Evolutionary conservation across 2,797 vertebrate genomes (phyloP).

Genomic region (Enteromius viviparus): DNA sequence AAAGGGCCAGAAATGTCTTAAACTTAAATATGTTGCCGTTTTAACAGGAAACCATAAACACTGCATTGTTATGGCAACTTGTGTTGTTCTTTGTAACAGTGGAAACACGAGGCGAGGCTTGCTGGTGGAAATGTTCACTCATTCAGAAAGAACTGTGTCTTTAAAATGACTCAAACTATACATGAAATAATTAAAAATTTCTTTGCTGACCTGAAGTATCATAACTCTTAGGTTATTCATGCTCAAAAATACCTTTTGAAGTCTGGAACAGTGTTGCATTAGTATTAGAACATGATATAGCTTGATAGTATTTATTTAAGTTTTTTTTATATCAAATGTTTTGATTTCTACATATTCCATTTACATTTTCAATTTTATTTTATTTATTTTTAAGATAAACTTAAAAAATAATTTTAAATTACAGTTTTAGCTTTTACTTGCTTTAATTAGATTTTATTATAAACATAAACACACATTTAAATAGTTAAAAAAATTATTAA

Average conservation of each 20-base stretch:
- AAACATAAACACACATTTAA: neutral
- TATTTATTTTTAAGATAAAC: neutral
- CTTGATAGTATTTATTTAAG: neutral
- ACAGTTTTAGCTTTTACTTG: neutral
- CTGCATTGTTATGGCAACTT: conserved; percentile 70
- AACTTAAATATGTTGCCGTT: conserved; percentile 44
- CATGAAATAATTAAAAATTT: conserved; percentile 10
- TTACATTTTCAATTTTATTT: neutral
- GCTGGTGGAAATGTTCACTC: conserved; percentile 57
- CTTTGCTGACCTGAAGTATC: neutral
- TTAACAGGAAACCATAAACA: conserved; percentile 71
- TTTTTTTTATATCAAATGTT: neutral
- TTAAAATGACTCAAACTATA: conserved; percentile 33
- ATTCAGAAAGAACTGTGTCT: conserved; percentile 34
- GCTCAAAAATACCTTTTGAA: neutral
- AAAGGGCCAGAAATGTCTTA: conserved; percentile 23
- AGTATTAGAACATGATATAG: neutral
- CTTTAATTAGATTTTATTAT: neutral
- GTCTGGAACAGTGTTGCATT: neutral
- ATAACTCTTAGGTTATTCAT: neutral
- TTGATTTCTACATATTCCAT: neutral
- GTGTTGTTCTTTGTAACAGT: conserved; percentile 61
- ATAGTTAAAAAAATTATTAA: too few relatives aligned
- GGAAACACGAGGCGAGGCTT: conserved; percentile 58
- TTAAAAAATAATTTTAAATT: neutral